Evolutionary conservation across 23 tunicate genomes (phyloP).

Genomic region (Oikopleura dioica): DNA sequence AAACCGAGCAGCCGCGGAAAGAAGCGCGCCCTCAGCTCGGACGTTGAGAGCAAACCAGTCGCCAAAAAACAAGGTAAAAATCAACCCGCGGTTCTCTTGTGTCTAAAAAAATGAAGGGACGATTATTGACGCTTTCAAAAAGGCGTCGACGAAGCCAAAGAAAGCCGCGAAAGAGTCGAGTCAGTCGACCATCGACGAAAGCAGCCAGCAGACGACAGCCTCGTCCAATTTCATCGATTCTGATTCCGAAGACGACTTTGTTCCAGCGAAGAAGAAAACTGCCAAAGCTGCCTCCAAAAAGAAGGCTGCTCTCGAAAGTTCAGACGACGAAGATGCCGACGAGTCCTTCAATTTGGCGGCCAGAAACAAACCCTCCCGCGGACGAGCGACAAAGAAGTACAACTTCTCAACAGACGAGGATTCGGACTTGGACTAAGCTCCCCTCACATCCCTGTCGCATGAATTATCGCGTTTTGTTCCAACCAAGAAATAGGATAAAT

Average conservation of each 20-base stretch:
- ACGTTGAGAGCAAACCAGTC: too few relatives aligned
- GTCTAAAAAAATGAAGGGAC: not conserved
- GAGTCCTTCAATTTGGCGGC: not conserved
- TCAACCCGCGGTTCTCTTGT: not conserved
- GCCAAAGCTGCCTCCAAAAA: not conserved
- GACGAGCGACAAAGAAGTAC: conserved; percentile 2
- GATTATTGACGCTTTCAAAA: not conserved
- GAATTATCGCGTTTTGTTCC: too few relatives aligned
- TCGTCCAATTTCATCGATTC: too few relatives aligned
- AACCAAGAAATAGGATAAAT: too few relatives aligned
- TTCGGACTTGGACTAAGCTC: too few relatives aligned
- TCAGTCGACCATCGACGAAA: not conserved
- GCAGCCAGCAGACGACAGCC: not conserved
- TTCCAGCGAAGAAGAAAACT: not conserved
- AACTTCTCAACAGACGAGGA: not conserved
- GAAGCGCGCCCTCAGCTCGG: too few relatives aligned
- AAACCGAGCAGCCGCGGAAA: too few relatives aligned
- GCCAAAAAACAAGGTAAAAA: not conserved
- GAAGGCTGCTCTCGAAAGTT: not conserved
- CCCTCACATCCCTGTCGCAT: too few relatives aligned
- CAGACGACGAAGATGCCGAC: not conserved
- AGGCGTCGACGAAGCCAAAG: not conserved
- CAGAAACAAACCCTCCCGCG: not conserved
- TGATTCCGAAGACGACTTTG: too few relatives aligned
- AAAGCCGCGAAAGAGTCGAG: not conserved